Evolutionary conservation across 2,888 invertebrate genomes (phyloP).

Genomic region (Boloria selene): DNA sequence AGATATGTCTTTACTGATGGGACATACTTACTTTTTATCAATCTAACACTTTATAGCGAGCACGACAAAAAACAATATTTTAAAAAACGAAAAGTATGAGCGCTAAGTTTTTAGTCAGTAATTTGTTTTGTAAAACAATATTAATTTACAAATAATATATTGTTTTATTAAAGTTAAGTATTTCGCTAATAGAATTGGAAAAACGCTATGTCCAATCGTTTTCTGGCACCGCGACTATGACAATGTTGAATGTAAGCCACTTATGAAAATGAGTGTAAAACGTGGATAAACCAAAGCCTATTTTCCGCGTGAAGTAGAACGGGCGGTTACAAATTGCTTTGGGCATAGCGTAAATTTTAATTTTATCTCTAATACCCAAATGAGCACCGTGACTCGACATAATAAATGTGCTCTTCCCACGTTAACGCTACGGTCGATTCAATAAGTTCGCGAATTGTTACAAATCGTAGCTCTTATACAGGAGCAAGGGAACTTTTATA

Average conservation of each 20-base stretch:
- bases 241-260: slow-evolving; percentile 65
- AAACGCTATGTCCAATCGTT: not conserved
- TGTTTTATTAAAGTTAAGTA: not conserved
- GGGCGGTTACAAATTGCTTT: slow-evolving; percentile 81
- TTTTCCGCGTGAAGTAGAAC: slow-evolving; percentile 79
- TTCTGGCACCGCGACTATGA: slow-evolving; percentile 13
- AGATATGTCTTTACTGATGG: too few relatives aligned
- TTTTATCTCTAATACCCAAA: slow-evolving; percentile 83
- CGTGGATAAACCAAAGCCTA: slow-evolving; percentile 80
- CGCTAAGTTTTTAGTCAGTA: too few relatives aligned
- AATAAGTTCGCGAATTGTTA: slow-evolving; percentile 45
- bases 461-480: slow-evolving; percentile 16
- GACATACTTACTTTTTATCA: too few relatives aligned
- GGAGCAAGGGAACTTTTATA: not conserved
- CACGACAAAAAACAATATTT: too few relatives aligned
- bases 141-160: not conserved
- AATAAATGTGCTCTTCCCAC: slow-evolving; percentile 80
- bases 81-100: too few relatives aligned
- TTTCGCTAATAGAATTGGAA: not conserved
- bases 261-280: slow-evolving; percentile 80
- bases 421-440: slow-evolving; percentile 66
- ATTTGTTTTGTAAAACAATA: not conserved
- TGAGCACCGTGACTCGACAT: slow-evolving; percentile 81
- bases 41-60: too few relatives aligned
- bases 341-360: slow-evolving; percentile 82